Evolutionary conservation across 2,113 vertebrate species (phyloP).

Genomic region (Regulus satrapa): DNA sequence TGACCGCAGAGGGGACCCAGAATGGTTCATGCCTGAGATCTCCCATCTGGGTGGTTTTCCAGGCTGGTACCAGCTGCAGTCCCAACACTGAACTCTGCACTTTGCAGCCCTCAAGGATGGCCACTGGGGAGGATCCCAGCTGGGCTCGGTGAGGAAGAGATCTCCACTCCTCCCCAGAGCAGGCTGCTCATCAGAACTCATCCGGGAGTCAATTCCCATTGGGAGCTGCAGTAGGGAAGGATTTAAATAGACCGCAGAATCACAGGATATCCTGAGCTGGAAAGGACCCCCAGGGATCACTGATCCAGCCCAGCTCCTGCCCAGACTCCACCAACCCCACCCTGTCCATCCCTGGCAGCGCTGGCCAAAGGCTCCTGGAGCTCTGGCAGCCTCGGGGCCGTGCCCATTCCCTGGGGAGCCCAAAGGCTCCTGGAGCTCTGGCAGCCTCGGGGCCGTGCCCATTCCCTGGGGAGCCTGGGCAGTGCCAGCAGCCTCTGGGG

Average conservation of each 20-base stretch:
- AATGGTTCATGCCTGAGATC: accelerated
- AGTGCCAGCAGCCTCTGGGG: neutral
- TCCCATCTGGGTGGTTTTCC: neutral
- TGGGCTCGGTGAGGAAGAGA: neutral
- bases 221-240: neutral
- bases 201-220: neutral
- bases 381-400: neutral
- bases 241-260: neutral
- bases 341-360: neutral
- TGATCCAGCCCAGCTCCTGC: accelerated
- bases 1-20: neutral
- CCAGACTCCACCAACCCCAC: neutral
- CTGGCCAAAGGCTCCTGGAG: neutral
- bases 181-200: neutral
- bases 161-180: neutral
- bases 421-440: neutral
- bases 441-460: neutral
- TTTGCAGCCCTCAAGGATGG: neutral
- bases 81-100: neutral
- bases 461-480: neutral
- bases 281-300: neutral
- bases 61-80: neutral
- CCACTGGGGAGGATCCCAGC: neutral
- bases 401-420: neutral
- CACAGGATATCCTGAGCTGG: neutral